A percentile compares a stretch with the other conserved stretches of the same genome.
Conservation (phyloP, 2,797 vertebrate genomes). For the Notolepis coatsorum region DNA sequence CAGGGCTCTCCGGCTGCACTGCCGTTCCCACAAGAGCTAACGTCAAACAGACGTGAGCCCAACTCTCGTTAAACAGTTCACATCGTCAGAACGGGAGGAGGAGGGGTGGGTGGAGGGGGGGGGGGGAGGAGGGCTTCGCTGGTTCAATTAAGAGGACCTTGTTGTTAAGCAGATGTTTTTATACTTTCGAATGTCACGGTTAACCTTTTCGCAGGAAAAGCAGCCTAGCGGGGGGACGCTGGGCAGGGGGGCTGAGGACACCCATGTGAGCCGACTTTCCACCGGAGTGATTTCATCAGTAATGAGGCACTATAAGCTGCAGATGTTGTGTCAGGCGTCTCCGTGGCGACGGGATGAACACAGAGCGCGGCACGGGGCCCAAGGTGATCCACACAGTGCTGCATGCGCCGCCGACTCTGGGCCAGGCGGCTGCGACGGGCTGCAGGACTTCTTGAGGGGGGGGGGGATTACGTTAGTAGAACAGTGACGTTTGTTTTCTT, state of each 20-base stretch:
- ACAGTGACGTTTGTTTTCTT: constrained; percentile 15
- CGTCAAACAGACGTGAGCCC: constrained; percentile 72
- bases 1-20: constrained; percentile 68
- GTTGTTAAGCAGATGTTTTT: constrained; percentile 78
- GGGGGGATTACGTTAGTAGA: constrained; percentile 60
- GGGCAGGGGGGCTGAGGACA: constrained; percentile 72
- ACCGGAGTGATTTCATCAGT: constrained; percentile 80
- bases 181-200: constrained; percentile 69
- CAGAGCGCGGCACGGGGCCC: constrained; percentile 58
- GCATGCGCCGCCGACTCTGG: constrained; percentile 68
- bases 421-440: constrained; percentile 68
- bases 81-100: constrained; percentile 60
- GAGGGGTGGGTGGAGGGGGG: constrained; percentile 24
- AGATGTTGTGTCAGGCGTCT: constrained; percentile 82
- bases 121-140: constrained; percentile 37
- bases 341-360: constrained; percentile 70
- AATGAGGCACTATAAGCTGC: constrained; percentile 82
- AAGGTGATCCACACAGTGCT: constrained; percentile 78
- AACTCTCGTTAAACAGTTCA: constrained; percentile 70
- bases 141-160: constrained; percentile 67
- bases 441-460: constrained; percentile 52
- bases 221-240: constrained; percentile 61
- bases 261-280: constrained; percentile 79
- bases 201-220: constrained; percentile 73
- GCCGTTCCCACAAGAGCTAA: constrained; percentile 78